A percentile compares a stretch with the other conserved stretches of the same genome.
These are phyloP conservation scores for Nomada hirtipes DNA, from an alignment of 2,888 invertebrate species.

Conservation along the genomic window DNA sequence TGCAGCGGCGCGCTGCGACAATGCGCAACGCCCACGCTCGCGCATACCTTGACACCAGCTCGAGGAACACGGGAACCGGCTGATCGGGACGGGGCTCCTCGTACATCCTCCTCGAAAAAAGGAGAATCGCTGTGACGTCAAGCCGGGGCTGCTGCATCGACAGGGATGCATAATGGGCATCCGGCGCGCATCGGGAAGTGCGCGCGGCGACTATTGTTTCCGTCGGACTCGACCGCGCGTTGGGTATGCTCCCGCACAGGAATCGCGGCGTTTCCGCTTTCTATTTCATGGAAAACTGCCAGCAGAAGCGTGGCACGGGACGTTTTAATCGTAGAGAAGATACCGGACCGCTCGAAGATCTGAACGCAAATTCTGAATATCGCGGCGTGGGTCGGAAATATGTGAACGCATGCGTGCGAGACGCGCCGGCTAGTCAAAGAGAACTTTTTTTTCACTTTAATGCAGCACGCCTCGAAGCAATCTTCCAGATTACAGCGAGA, in stretches of 20 bases:
- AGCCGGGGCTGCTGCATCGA: conserved; percentile 43
- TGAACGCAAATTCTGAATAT: background rate
- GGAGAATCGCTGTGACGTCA: conserved; percentile 53
- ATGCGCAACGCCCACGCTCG: conserved; percentile 30
- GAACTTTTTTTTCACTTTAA: background rate
- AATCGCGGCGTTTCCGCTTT: no score
- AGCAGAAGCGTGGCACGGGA: no score
- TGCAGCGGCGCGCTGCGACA: conserved; percentile 22
- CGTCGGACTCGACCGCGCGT: conserved; percentile 3
- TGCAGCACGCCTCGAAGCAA: background rate
- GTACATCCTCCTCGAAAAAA: conserved; percentile 8
- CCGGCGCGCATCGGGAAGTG: conserved; percentile 50
- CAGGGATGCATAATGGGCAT: conserved; percentile 55
- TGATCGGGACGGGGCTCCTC: background rate
- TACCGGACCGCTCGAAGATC: no score
- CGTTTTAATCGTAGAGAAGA: no score
- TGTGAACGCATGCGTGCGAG: background rate
- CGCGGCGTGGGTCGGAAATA: background rate
- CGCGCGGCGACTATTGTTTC: conserved; percentile 46
- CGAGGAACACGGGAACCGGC: background rate
- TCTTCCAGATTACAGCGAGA: background rate
- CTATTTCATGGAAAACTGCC: no score
- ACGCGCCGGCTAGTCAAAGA: conserved; percentile 9
- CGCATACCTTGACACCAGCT: conserved; percentile 23
- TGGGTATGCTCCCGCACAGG: no score